Base-by-base conservation (phyloP, 2,888 invertebrate genomes). In the Rotaria sp. region DNA sequence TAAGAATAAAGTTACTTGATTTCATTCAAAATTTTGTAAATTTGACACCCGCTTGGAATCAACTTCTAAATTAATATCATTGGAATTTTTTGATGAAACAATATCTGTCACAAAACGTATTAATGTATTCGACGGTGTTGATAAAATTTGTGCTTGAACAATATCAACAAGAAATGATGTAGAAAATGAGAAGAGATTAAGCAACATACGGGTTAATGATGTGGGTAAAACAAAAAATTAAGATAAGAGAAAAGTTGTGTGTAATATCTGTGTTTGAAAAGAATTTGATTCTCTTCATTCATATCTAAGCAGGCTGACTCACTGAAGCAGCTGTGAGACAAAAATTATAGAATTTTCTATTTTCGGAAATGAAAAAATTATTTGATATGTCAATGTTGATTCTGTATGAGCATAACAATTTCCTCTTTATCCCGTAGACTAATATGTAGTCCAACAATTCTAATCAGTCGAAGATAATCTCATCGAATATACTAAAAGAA, bases 371-470 rank as follows among this genome's bases (percentile, higher is more conserved):
- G n/a, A n/a, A n/a, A n/a, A n/a, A n/a, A n/a, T n/a, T n/a, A n/a
- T n/a, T n/a, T n/a, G n/a, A n/a, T n/a, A n/a, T n/a, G n/a, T n/a
- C n/a, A n/a, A n/a, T n/a, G n/a, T 45, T 45, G 45, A 45, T 45
- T 8, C 1, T 11, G 45, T 45, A 45, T 45, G 5, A 26, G 35
- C 80, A 11, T 80, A 80, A 45, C 80, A 87, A 96, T 94, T 91
- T 96, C 96, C 91, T 96, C 96, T 91, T 96, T 96, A 88, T 95
- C 95, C 92, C 96, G 95, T 18, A 96, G 96, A 91, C 94, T 94
- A 87, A 96, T 94, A 87, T 95, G 94, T 48, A 96, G 96, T 91
- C 96, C 96, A 88, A 96, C 92, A 88, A 94, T 94, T 91, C 95
- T 95, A 92, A 96, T 96, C 38, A 97, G 93, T 85, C 93, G 93